Evolutionary conservation across 2,888 invertebrate species (phyloP), one percentile per base, ranked within the genome.

Genomic region (Dromius quadrimaculatus): DNA sequence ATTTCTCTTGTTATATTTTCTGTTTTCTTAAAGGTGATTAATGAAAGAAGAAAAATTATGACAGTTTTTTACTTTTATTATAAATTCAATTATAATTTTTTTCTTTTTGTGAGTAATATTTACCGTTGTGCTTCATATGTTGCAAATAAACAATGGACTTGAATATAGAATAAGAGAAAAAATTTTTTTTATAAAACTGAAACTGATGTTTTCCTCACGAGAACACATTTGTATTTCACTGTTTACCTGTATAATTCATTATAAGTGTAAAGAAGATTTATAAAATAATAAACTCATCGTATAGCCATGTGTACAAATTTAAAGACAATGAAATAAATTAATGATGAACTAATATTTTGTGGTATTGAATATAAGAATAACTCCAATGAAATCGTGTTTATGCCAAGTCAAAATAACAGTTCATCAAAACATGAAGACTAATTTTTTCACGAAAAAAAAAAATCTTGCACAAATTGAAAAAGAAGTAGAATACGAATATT

Each of bases 181-280:
- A 23, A 63, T 41, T 2, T 43, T 15, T 43, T 59, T 59, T 63
- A 45, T 63, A 63, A 41, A 28, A 63, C 9, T 23, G 23, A 63
- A 63, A 63, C 63, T 63, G 63, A 23, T 63, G 23, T 41, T 32
- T 63, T 43, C 63, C 63, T 63, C 41, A 28, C 19, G 22, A 43
- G 41, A 63, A 57, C 22, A 43, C 38, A 62, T 43, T 43, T 28
- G 43, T 63, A 63, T 63, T 63, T 63, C 28, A 45, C 43, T 63
- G 63, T 63, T 63, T 63, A 63, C 63, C 63, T 63, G 63, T 63
- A 45, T 63, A 63, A 28, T 63, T 63, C 41, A 63, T 63, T 63
- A 45, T 63, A 63, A 28, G 63, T 63, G 63, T 63, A 63, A 63
- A 57, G 15, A 57, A 41, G 23, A 41, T 43, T 63, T 23, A 63